Evolutionary conservation across 35 echinoderm and acorn worm genomes (phyloP), one percentile per base, ranked within the genome.

Genomic region (Lytechinus variegatus): DNA sequence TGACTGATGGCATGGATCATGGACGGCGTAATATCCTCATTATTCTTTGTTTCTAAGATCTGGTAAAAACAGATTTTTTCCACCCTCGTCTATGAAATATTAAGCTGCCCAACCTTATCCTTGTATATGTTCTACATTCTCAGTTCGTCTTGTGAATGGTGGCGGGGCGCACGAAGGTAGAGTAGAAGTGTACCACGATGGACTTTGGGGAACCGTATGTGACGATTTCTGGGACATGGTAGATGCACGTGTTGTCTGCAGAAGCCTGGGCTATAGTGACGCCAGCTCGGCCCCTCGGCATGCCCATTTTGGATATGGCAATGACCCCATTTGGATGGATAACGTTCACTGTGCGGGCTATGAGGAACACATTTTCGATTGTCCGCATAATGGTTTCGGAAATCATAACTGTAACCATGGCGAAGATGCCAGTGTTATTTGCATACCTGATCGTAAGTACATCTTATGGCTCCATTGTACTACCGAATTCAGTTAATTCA

Each of bases 361-460:
- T 28, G 95, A 96, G 33, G 66, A 1, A 8, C 58, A 54, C 53
- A 94, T 96, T 28, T 87, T 86, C 8, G 53, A 94, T 21, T 96
- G 92, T 54, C 95, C 95, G 9, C 95, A 96, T 53, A 86, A 86
- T 9, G 95, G 95, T 88, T 27, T 96, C 8, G 95, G 95, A 27
- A 94, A 89, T 55, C 95, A 96, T 56, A 96, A 96, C 56, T 96
- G 95, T 54, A 0, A 11, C 5, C 95, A 96, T 58, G 14, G 87
- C 9, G 95, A 96, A 96, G 95, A 96, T 89, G 95, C 91, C 19
- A 89, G 95, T 54, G 95, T 89, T 21, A 52, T 86, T 9, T 96
- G 95, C 27, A 33, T 56, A 52, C 61, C 92, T 29, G 60, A 89
- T 8, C 33, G 91, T 96, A 93, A 27, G 6, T 44, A 90, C 29